A percentile compares a stretch with the other conserved stretches of the same genome.
phyloP scores from a whole-genome alignment of 2,797 vertebrate species.

The Sciaenops ocellatus region DNA sequence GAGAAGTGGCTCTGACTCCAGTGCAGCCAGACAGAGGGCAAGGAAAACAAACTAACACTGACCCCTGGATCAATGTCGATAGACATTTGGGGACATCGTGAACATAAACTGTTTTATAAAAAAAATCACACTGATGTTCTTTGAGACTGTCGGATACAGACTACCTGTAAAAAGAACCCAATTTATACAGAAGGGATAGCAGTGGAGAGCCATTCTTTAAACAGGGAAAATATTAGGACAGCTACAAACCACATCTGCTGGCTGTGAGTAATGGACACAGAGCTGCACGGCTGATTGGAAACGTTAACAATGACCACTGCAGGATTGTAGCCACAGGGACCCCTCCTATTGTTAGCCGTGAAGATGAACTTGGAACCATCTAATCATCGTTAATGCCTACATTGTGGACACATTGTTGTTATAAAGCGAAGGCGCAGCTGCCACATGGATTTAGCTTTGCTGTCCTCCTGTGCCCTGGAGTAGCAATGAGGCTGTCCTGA shows the following conservation, averaged over 20 bases:
- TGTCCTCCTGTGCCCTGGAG: constrained; percentile 35
- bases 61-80: constrained; percentile 17
- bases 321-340: constrained; percentile 30
- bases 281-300: constrained; percentile 38
- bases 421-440: constrained; percentile 29
- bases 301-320: constrained; percentile 35
- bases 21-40: not conserved
- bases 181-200: constrained; percentile 8
- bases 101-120: constrained; percentile 11
- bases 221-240: constrained; percentile 12
- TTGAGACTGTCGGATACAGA: constrained; percentile 10
- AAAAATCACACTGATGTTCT: constrained; percentile 15
- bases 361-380: constrained; percentile 39
- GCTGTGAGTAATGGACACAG: constrained; percentile 32
- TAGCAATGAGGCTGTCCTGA: constrained; percentile 42
- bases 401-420: constrained; percentile 46
- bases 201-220: constrained; percentile 23
- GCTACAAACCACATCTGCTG: constrained; percentile 9
- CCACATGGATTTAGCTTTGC: constrained; percentile 44
- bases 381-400: constrained; percentile 42
- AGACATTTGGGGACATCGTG: constrained; percentile 8
- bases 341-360: constrained; percentile 28
- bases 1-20: constrained; percentile 22
- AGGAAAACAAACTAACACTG: not conserved
- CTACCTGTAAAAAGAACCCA: not conserved